Conservation (phyloP, 2,113 vertebrate genomes). For the Lipophrys pholis region DNA sequence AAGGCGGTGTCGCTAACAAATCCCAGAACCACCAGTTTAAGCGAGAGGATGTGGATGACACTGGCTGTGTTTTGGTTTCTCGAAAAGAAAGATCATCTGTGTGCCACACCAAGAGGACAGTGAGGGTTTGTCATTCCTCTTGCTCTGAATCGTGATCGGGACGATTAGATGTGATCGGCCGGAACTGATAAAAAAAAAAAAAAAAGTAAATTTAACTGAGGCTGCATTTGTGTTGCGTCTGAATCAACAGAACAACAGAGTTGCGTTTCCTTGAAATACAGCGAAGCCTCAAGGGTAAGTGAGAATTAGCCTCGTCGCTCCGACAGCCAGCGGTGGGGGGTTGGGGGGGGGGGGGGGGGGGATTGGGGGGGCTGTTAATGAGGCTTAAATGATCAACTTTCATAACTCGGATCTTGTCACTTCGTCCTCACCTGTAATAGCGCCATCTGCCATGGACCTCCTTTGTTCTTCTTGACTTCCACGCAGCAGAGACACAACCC, state of each 20-base stretch:
- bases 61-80: neutral
- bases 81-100: neutral
- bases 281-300: neutral
- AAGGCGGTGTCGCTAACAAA: neutral
- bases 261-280: neutral
- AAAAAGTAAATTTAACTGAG: no score
- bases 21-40: no score
- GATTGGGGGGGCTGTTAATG: neutral
- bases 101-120: neutral
- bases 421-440: slow-evolving; percentile 34
- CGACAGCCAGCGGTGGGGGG: neutral
- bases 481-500: slow-evolving; percentile 44
- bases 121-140: no score
- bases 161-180: no score
- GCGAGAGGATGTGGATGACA: no score
- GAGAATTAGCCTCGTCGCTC: neutral
- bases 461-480: slow-evolving; percentile 48
- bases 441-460: slow-evolving; percentile 40
- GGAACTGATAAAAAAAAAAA: no score
- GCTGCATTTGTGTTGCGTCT: no score
- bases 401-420: slow-evolving; percentile 11
- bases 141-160: no score
- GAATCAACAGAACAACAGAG: no score
- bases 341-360: no score
- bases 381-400: slow-evolving; percentile 1